phyloP scores from a whole-genome alignment of 2,888 invertebrate species.

The Siphonodentalium dalli region DNA sequence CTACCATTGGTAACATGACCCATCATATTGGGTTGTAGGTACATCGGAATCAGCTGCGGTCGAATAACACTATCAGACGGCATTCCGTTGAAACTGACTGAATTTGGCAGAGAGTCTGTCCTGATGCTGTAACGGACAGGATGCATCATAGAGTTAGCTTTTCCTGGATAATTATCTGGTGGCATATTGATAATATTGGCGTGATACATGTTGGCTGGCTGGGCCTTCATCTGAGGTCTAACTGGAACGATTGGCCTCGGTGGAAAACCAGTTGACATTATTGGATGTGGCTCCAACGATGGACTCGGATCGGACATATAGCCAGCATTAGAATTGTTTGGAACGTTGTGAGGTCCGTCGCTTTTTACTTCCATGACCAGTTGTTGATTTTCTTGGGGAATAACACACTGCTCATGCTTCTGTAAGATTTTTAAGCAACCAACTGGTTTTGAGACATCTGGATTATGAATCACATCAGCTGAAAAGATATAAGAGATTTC shows the following conservation, averaged over 20 bases:
- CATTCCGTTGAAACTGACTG: neutral
- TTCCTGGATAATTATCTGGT: slow-evolving; percentile 26
- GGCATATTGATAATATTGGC: slow-evolving; percentile 47
- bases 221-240: too few relatives aligned
- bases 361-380: slow-evolving; percentile 23
- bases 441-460: too few relatives aligned
- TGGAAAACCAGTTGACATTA: slow-evolving; percentile 7
- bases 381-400: slow-evolving; percentile 2
- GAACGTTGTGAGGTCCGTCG: too few relatives aligned
- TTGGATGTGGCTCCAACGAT: neutral
- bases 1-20: too few relatives aligned
- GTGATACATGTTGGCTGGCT: slow-evolving; percentile 48
- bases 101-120: neutral
- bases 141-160: slow-evolving; percentile 5
- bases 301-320: slow-evolving; percentile 44
- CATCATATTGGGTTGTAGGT: neutral
- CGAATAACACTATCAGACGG: neutral
- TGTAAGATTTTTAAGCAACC: too few relatives aligned
- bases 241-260: neutral
- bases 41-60: neutral
- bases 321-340: too few relatives aligned
- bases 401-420: too few relatives aligned
- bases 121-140: slow-evolving; percentile 4
- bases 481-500: too few relatives aligned
- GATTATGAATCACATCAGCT: too few relatives aligned